A percentile compares a stretch with the other conserved stretches of the same genome.
These are phyloP conservation scores for Drosophila affinis DNA, from an alignment of 2,888 invertebrate genomes.

Conservation along the genomic window DNA sequence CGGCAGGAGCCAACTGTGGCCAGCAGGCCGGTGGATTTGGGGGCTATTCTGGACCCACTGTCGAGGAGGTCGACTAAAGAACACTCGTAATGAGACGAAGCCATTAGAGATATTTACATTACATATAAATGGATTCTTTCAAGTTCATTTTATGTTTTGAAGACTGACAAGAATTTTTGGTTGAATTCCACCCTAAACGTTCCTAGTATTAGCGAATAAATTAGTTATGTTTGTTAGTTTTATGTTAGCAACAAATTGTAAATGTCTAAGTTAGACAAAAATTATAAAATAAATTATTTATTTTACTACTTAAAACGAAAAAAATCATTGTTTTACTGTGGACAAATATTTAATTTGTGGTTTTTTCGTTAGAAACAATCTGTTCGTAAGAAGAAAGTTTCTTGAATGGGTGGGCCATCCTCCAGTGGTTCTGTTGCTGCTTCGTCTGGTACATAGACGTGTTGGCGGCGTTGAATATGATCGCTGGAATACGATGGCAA, in stretches of 20 bases:
- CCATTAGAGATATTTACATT: background rate
- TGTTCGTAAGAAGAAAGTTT: no score
- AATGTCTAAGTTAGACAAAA: background rate
- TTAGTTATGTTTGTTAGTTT: background rate
- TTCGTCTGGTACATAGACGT: background rate
- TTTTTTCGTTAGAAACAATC: no score
- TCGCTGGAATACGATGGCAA: slow-evolving; percentile 83
- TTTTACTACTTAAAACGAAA: background rate
- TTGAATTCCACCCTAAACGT: background rate
- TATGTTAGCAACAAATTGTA: slow-evolving; percentile 28
- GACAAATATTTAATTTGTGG: no score
- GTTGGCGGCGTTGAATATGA: slow-evolving; percentile 55
- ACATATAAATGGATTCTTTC: slow-evolving; percentile 2
- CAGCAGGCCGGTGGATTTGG: slow-evolving; percentile 87
- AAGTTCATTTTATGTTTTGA: slow-evolving; percentile 3
- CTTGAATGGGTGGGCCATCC: no score
- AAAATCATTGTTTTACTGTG: background rate
- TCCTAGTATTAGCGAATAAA: slow-evolving; percentile 1
- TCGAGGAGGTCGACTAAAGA: slow-evolving; percentile 76
- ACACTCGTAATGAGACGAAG: background rate
- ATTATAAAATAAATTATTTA: slow-evolving; percentile 26
- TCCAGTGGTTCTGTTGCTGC: no score
- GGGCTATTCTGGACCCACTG: slow-evolving; percentile 83
- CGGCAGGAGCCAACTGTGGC: slow-evolving; percentile 59
- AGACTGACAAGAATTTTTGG: slow-evolving; percentile 30